Percentiles rank a stretch among this genome's conserved stretches.
Conservation (phyloP, 35 echinoderm and acorn worm genomes). For the Heliocidaris erythrogramma region DNA sequence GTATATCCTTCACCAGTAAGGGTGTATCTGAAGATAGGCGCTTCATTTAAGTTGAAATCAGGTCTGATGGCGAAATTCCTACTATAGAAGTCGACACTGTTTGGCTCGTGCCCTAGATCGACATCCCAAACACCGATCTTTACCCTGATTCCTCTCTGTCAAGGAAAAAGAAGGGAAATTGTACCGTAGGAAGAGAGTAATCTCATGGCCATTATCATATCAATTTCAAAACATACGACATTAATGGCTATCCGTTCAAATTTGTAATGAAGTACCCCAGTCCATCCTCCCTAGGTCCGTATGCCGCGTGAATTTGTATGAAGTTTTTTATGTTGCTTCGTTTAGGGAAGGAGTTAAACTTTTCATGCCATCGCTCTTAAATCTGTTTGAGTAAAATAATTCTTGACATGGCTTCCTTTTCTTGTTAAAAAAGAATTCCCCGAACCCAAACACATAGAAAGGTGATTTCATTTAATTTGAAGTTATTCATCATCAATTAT, state of each 20-base stretch:
- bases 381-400: background rate
- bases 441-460: background rate
- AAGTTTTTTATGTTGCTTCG: background rate
- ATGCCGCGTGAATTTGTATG: background rate
- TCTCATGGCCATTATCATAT: constrained; percentile 4
- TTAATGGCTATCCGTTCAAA: background rate
- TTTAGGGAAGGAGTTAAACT: background rate
- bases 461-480: background rate
- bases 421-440: background rate
- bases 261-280: background rate
- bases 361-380: background rate
- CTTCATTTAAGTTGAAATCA: constrained; percentile 15
- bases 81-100: constrained; percentile 28
- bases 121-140: constrained; percentile 41
- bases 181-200: background rate
- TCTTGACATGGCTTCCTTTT: background rate
- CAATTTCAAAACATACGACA: background rate
- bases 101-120: background rate
- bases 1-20: background rate
- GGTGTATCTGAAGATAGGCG: constrained; percentile 43
- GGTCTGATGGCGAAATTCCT: constrained; percentile 49
- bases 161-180: background rate
- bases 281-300: background rate
- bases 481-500: background rate
- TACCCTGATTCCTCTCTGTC: constrained; percentile 30